Base-by-base conservation (phyloP, 2,113 vertebrate species). In the Eptatretus burgeri region DNA sequence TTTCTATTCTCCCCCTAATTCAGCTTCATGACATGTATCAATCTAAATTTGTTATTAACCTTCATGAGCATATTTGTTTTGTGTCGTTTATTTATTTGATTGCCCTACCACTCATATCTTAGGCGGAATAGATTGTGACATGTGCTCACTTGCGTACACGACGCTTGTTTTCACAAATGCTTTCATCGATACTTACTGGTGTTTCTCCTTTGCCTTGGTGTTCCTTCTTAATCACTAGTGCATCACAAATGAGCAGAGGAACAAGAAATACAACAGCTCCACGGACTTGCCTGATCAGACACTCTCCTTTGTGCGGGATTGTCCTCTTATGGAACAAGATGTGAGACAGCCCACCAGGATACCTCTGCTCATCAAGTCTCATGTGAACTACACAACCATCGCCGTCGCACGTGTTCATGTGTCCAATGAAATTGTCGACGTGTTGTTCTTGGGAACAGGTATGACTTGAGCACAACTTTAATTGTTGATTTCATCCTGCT, bases 371-470 rank as follows among this genome's bases (percentile, higher is more conserved):
- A 81, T 94, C 66, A 81, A 84, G 70, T 89, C 83, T 64, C 77
- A 79, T 0, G 69, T 84, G 66, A 96, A 95, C 78, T 89, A 91
- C 76, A 96, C 91, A 7, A 78, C 77, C 51, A 69, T 96, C 50
- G 88, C 77, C 4, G 89, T 86, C 14, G 81, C 91, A 63, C 74
- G 75, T 1, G 82, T 85, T 2, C 67, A 13, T 0, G 79, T 77
- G 2, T 73, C 86, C 51, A 81, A 87, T 1, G 80, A 80, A 51
- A 9, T 73, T 5, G 91, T 87, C 62, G 79, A 77, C 51, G 76
- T 91, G 75, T 78, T 95, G 7, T 96, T 93, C 73, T 80, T 95
- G 0, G 91, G 88, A 64, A 95, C 91, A 78, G 88, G 89, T 94
- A 72, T 5, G 51, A 1, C 0, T 41, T 7, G 27, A 41, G 27